Base-by-base conservation (phyloP, 2,888 invertebrate genomes). In the Pseudococcus longispinus region DNA sequence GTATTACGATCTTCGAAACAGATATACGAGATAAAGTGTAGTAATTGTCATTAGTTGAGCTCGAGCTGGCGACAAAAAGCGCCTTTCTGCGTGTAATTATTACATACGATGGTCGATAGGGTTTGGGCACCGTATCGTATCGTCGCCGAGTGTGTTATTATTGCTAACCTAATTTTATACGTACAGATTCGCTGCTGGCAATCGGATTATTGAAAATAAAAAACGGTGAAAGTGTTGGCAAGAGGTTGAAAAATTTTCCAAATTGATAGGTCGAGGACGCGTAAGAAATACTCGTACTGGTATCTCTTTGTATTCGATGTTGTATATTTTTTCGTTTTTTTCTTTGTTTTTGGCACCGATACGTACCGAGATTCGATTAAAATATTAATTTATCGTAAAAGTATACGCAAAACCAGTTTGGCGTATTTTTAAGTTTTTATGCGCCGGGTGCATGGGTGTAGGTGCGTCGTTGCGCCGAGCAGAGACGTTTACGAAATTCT, bases 171-270 rank as follows among this genome's bases (percentile, higher is more conserved):
- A 42, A 80, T 42, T 80, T 29, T 29, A n/a, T n/a, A 42, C 77
- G 37, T 15, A 42, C 23, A 11, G 42, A 0, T 80, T 74, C 74
- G 74, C 74, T 42, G 37, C 18, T 42, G n/a, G 77, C 77, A 20
- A 74, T 74, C 15, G 74, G 9, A 60, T 60, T 60, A 60, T 60
- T 60, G 77, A 42, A 80, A 42, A 37, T 42, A 42, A 80, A 80
- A 80, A 37, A 29, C 15, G 42, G 77, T 80, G 77, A 80, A 80
- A 80, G 77, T 80, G 77, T 20, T 74, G 74, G 74, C 74, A 74
- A 60, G 1, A 0, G 23, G 20, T 60, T 23, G 60, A 60, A 29
- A 70, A 70, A 32, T 70, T 80, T 80, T 80, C 77, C 77, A 29
- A 70, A 80, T 80, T 32, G 74, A 15, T 60, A 60, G 74, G 74